These are phyloP conservation scores for Drosophila arawakana DNA, from an alignment of 1,140 invertebrate species.

Conservation along the genomic window DNA sequence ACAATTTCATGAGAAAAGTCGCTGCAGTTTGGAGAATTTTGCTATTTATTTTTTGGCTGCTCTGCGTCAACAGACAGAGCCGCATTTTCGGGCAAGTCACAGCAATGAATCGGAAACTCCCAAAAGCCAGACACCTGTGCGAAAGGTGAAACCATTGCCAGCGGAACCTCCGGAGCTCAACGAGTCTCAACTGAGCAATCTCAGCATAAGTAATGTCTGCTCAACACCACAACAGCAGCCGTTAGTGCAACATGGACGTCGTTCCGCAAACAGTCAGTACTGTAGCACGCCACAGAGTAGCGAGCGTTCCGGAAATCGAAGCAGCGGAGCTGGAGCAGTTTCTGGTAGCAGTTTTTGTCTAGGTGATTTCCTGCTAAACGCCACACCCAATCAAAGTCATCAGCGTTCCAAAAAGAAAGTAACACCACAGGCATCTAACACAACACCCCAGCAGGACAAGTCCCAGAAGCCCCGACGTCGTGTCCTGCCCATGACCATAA, in stretches of 20 bases:
- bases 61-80: constrained; percentile 66
- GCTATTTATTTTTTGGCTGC: constrained; percentile 73
- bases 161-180: constrained; percentile 17
- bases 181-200: constrained; percentile 38
- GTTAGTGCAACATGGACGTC: constrained; percentile 18
- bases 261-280: constrained; percentile 37
- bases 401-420: constrained; percentile 67
- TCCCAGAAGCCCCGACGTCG: constrained; percentile 69
- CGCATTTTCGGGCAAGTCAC: constrained; percentile 50
- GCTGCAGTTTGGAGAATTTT: constrained; percentile 68
- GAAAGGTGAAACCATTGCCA: constrained; percentile 17
- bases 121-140: constrained; percentile 60
- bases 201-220: constrained; percentile 20
- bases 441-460: constrained; percentile 4
- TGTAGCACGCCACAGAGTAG: constrained; percentile 62
- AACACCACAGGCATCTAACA: constrained; percentile 47
- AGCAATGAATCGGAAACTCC: constrained; percentile 53
- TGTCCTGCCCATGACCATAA: constrained; percentile 77
- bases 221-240: constrained; percentile 32
- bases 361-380: constrained; percentile 65
- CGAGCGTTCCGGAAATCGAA: constrained; percentile 34
- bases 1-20: constrained; percentile 34
- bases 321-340: constrained; percentile 22
- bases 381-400: constrained; percentile 56
- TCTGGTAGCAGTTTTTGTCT: constrained; percentile 62